Conservation (phyloP, 30 jellyfish, hydroid and myxozoan species). For the Nemopilema nomurai region DNA sequence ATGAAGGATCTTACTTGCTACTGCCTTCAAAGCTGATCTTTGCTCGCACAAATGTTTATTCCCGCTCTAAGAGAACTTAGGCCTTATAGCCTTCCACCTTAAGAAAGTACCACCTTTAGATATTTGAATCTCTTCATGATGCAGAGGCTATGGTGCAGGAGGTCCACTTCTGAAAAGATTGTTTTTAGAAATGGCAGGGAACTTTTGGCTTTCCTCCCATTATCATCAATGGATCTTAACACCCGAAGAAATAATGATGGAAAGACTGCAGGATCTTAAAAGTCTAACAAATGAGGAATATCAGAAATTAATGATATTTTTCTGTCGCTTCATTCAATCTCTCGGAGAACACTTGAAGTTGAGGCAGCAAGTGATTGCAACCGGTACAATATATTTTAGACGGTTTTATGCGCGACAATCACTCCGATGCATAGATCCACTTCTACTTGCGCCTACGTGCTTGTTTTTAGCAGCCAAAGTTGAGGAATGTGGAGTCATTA, state of each 20-base stretch:
- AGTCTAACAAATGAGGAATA: constrained; percentile 71
- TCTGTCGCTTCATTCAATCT: constrained; percentile 85
- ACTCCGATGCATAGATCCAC: constrained; percentile 84
- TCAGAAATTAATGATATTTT: constrained; percentile 86
- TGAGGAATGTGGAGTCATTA: constrained; percentile 87
- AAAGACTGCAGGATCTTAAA: constrained; percentile 68
- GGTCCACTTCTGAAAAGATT: too few species aligned
- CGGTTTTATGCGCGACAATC: constrained; percentile 86
- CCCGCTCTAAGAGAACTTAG: not conserved
- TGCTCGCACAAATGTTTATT: not conserved
- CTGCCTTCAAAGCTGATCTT: not conserved
- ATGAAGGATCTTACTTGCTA: not conserved
- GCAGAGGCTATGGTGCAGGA: not conserved
- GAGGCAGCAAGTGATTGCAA: constrained; percentile 97
- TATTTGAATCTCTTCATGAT: not conserved
- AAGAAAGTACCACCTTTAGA: not conserved
- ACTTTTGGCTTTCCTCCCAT: constrained; percentile 94
- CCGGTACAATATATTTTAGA: constrained; percentile 85
- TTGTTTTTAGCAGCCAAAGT: constrained; percentile 89
- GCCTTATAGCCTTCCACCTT: not conserved
- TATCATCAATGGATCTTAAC: constrained; percentile 90
- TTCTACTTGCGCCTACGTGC: constrained; percentile 86
- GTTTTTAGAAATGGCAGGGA: constrained; percentile 92
- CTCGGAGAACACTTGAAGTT: constrained; percentile 89
- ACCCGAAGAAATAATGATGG: constrained; percentile 79